A percentile compares a stretch with the other conserved stretches of the same genome.
Conservation (phyloP, 2,113 vertebrate species). For the Aythya baeri region DNA sequence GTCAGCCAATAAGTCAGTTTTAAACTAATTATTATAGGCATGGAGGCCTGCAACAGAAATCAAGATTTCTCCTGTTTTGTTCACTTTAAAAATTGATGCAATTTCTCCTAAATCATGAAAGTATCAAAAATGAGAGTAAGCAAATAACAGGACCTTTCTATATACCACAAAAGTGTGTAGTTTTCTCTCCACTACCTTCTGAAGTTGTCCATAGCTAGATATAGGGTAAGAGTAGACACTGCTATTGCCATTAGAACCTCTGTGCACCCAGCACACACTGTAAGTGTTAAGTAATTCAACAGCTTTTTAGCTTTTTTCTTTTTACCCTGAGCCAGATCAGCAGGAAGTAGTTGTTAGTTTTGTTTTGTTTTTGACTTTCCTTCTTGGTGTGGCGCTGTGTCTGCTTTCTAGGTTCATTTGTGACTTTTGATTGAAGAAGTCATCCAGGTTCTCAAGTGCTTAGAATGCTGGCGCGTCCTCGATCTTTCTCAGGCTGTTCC, state of each 20-base stretch:
- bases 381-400: neutral
- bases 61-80: neutral
- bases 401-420: neutral
- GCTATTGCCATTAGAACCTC: neutral
- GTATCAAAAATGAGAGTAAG: neutral
- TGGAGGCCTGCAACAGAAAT: neutral
- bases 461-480: neutral
- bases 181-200: neutral
- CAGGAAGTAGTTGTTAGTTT: neutral
- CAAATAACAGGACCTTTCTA: neutral
- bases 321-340: neutral
- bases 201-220: neutral
- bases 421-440: neutral
- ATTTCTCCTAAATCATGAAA: neutral
- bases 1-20: neutral
- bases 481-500: neutral
- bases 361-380: neutral
- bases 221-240: neutral
- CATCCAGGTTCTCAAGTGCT: neutral
- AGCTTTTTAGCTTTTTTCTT: neutral
- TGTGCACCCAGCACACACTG: neutral
- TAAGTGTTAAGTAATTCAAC: neutral
- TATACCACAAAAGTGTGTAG: neutral
- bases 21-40: neutral
- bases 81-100: neutral